Evolutionary conservation across 2,797 vertebrate genomes (phyloP).

Genomic region (Melanotaenia pygmaea): DNA sequence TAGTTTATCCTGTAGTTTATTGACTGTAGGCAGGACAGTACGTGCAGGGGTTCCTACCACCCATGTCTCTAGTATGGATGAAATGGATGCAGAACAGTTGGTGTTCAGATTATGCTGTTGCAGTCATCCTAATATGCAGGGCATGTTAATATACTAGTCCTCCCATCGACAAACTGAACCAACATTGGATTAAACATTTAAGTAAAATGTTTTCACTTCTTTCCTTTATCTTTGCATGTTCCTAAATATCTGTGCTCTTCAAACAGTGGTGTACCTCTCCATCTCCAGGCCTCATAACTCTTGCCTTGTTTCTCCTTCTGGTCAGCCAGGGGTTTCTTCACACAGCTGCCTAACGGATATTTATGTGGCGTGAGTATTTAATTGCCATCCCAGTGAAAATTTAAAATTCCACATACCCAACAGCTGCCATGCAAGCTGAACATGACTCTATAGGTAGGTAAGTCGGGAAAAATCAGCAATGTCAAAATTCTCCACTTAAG

Average conservation of each 20-base stretch:
- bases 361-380: constrained; percentile 68
- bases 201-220: not conserved
- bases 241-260: constrained; percentile 69
- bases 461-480: constrained; percentile 77
- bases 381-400: constrained; percentile 66
- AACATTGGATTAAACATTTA: not conserved
- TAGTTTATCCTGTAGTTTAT: constrained; percentile 59
- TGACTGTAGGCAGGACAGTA: constrained; percentile 41
- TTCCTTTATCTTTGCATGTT: constrained; percentile 46
- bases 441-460: constrained; percentile 65
- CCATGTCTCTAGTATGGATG: constrained; percentile 13
- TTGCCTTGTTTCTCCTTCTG: constrained; percentile 73
- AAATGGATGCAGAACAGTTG: constrained; percentile 24
- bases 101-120: not conserved
- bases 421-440: constrained; percentile 78
- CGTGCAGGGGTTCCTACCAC: constrained; percentile 18
- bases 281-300: constrained; percentile 66
- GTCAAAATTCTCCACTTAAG: constrained; percentile 86
- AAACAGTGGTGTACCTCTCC: constrained; percentile 21
- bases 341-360: constrained; percentile 57
- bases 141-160: not conserved
- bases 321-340: constrained; percentile 77
- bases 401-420: constrained; percentile 60
- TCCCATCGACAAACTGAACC: not conserved
- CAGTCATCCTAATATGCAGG: not conserved